Evolutionary conservation across 2,113 vertebrate species (phyloP), one percentile per base, ranked within the genome.

Genomic region (Columbina picui): DNA sequence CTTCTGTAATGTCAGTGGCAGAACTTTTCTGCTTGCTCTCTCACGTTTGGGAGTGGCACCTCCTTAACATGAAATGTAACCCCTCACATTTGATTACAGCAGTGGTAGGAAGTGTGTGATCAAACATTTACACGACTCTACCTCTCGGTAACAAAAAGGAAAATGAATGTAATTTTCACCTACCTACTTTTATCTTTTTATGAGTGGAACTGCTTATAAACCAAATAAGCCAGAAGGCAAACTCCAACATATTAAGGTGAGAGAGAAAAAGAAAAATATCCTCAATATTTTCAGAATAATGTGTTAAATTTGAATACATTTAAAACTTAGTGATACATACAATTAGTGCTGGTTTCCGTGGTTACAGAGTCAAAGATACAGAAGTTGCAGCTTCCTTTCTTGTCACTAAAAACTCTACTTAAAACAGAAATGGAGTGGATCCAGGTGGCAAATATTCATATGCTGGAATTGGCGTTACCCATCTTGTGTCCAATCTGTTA

Each of bases 251-350:
- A 92, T 87, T 94, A 92, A 96, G 92, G 89, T 94, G 93, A 95
- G 91, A 86, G 67, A 91, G 85, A 93, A 91, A 87, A 88, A 74
- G 84, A 84, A 94, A 96, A 95, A 63, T 81, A 89, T 32, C 43
- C 21, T 94, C 87, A 94, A 36, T 95, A 83, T 95, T 95, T 96
- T 91, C 78, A 85, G 71, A 93, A n/a, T 74, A 88, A 91, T 86
- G 67, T 71, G 78, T 95, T 93, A 94, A 85, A 96, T 97, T 86
- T 93, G 71, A 95, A 97, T 95, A 81, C n/a, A 84, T 97, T 94
- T 94, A 93, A 94, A 95, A 97, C 81, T 96, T 92, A 84, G 84
- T 74, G 59, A 93, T 93, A 97, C 64, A 74, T 83, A 88, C 84
- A 97, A 97, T 97, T 97, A 95, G 81, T 84, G 59, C 82, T 93